Evolutionary conservation across 2,113 vertebrate species (phyloP).

Genomic region (Thamnophis sirtalis): DNA sequence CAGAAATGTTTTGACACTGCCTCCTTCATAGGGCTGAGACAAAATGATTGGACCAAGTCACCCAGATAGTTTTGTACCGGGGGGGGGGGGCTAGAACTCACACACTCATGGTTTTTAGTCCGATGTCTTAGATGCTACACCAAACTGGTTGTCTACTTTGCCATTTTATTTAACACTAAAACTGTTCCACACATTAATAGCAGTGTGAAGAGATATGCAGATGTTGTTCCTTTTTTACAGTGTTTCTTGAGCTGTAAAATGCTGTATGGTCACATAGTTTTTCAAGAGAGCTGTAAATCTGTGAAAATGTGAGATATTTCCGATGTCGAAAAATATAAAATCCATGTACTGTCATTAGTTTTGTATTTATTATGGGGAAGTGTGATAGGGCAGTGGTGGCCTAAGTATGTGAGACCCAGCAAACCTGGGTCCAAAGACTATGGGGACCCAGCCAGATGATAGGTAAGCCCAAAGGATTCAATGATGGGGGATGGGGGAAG

Average conservation of each 20-base stretch:
- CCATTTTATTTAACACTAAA: neutral
- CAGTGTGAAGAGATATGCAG: neutral
- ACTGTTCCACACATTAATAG: neutral
- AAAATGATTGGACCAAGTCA: neutral
- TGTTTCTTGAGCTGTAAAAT: neutral
- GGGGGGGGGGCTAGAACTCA: neutral
- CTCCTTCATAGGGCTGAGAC: neutral
- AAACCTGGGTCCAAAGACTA: neutral
- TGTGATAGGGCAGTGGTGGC: neutral
- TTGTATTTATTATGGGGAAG: neutral
- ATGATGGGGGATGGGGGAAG: neutral
- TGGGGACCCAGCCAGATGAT: neutral
- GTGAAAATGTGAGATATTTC: neutral
- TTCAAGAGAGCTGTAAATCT: neutral
- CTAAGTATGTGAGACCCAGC: neutral
- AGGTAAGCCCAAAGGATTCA: neutral
- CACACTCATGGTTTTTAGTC: neutral
- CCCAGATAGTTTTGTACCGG: neutral
- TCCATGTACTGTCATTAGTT: neutral
- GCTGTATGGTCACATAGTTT: neutral
- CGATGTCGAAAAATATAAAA: neutral
- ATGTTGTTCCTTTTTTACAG: neutral
- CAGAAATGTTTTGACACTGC: neutral
- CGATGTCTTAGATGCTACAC: neutral
- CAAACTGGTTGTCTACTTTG: neutral